Evolutionary conservation across 2,888 invertebrate species (phyloP).

Genomic region (Pyralis farinalis): DNA sequence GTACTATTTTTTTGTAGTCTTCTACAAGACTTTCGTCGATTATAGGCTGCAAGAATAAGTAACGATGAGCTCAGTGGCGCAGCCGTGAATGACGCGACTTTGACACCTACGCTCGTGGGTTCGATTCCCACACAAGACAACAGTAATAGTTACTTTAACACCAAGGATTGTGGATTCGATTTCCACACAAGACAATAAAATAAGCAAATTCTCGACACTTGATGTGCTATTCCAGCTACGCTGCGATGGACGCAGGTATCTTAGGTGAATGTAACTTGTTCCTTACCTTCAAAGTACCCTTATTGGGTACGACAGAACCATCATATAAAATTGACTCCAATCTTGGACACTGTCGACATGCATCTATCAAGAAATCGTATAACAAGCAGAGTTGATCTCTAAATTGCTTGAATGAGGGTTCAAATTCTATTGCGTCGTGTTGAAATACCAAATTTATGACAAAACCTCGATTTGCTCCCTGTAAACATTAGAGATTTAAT

Average conservation of each 20-base stretch:
- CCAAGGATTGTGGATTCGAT: no score
- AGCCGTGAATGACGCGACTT: no score
- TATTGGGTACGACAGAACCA: slow-evolving; percentile 67
- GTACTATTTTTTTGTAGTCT: slow-evolving; percentile 81
- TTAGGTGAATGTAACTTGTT: no score
- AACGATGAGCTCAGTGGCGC: no score
- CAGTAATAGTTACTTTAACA: no score
- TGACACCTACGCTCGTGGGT: no score
- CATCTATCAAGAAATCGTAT: slow-evolving; percentile 87
- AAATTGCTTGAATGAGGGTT: slow-evolving; percentile 88
- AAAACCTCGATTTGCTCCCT: slow-evolving; percentile 87
- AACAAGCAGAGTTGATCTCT: slow-evolving; percentile 85
- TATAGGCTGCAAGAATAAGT: slow-evolving; percentile 83
- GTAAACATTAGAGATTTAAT: slow-evolving; percentile 23
- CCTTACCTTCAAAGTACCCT: slow-evolving; percentile 44
- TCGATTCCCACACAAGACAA: no score
- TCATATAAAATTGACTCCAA: slow-evolving; percentile 90
- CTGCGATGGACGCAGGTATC: no score
- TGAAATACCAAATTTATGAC: slow-evolving; percentile 81
- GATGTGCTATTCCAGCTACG: no score
- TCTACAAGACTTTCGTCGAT: slow-evolving; percentile 86
- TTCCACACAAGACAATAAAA: no score
- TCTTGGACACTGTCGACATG: slow-evolving; percentile 86
- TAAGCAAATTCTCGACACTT: no score
- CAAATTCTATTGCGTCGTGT: slow-evolving; percentile 84